phyloP scores from a whole-genome alignment of 2,113 vertebrate genomes.

The Apodemus speciosus region DNA sequence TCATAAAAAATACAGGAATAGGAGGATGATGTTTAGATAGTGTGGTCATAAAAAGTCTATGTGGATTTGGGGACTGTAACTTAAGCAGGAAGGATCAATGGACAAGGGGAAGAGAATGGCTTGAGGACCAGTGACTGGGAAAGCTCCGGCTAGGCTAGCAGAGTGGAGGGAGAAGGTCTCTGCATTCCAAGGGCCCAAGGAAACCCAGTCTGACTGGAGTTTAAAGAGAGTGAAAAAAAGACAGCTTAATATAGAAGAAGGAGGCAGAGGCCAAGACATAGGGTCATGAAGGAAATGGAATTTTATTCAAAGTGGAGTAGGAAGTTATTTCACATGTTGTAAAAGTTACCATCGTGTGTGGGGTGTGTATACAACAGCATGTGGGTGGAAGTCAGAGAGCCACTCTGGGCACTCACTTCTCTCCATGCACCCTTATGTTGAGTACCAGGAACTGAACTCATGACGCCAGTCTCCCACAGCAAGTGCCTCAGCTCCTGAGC shows the following conservation, averaged over 20 bases:
- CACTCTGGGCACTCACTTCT: background rate
- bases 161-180: background rate
- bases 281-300: background rate
- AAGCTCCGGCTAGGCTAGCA: background rate
- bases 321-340: background rate
- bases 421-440: background rate
- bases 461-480: background rate
- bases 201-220: background rate
- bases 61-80: background rate
- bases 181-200: background rate
- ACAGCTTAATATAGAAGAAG: background rate
- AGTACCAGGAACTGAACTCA: background rate
- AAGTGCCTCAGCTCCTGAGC: background rate
- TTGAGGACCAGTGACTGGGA: background rate
- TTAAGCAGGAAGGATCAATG: background rate
- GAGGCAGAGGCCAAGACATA: background rate
- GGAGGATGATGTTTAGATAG: background rate
- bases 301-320: background rate
- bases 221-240: background rate
- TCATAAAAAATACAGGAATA: constrained; percentile 8
- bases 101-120: background rate
- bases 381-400: background rate
- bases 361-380: too few species aligned
- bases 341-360: background rate
- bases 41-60: background rate